phyloP scores from a whole-genome alignment of 2,113 vertebrate species.

The Podocnemis expansa region DNA sequence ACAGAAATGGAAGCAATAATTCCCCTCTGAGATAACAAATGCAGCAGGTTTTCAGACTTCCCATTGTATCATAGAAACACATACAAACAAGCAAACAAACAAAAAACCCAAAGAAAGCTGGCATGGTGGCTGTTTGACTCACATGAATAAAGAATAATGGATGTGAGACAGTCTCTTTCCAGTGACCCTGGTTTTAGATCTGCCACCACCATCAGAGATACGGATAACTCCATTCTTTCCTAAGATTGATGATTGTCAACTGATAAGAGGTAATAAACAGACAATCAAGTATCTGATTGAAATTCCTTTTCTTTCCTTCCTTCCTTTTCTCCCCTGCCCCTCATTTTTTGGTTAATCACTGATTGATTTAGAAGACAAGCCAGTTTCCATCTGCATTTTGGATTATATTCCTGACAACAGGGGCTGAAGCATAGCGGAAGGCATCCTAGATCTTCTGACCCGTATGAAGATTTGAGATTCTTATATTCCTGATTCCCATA shows the following conservation, averaged over 20 bases:
- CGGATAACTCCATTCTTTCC: conserved; percentile 14
- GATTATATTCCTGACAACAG: conserved; percentile 18
- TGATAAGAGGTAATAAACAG: conserved; percentile 54
- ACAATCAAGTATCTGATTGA: conserved; percentile 43
- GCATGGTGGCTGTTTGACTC: conserved; percentile 6
- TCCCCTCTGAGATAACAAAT: conserved; percentile 23
- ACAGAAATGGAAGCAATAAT: conserved; percentile 21
- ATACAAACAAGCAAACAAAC: not conserved
- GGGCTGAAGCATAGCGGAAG: conserved; percentile 9
- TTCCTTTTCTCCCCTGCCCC: too few species aligned
- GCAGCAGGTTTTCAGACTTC: conserved; percentile 25
- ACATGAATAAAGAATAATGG: conserved; percentile 17
- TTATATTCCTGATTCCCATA: conserved; percentile 56
- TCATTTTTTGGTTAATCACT: conserved; percentile 48
- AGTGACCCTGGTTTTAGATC: conserved; percentile 40
- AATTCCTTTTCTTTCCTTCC: not conserved
- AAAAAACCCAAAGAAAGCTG: conserved; percentile 42
- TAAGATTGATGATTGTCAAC: conserved; percentile 35
- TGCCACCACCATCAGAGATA: not conserved
- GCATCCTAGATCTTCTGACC: conserved; percentile 49
- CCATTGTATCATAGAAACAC: conserved; percentile 39
- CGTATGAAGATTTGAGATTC: conserved; percentile 60
- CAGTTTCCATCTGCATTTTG: conserved; percentile 52
- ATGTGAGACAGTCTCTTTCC: conserved; percentile 7
- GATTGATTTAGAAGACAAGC: conserved; percentile 44